phyloP scores from a whole-genome alignment of 35 echinoderm and acorn worm species.

The Chiridota heheva region DNA sequence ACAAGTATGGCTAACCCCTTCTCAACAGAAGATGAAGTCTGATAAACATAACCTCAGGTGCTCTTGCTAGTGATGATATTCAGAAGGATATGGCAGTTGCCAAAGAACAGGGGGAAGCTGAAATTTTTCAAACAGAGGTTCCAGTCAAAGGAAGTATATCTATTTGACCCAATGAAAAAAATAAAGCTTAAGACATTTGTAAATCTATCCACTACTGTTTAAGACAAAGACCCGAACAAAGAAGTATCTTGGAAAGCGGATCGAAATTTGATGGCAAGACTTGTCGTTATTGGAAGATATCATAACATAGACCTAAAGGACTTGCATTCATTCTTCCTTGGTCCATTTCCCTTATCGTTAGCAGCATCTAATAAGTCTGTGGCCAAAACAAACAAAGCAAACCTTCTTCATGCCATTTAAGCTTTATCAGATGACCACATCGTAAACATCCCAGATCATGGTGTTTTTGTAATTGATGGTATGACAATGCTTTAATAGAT shows the following conservation, averaged over 20 bases:
- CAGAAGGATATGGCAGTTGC: slow-evolving; percentile 2
- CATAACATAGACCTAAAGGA: slow-evolving; percentile 37
- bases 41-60: slow-evolving; percentile 32
- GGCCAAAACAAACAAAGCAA: slow-evolving; percentile 54
- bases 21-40: slow-evolving; percentile 13
- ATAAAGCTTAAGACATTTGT: slow-evolving; percentile 59
- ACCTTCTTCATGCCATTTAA: slow-evolving; percentile 41
- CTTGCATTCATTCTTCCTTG: slow-evolving; percentile 24
- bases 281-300: slow-evolving; percentile 40
- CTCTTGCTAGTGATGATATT: slow-evolving; percentile 20
- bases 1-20: slow-evolving; percentile 60
- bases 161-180: slow-evolving; percentile 43
- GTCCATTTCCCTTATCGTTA: slow-evolving; percentile 37
- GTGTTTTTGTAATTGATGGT: slow-evolving; percentile 50
- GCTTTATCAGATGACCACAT: slow-evolving; percentile 10
- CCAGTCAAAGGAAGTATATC: slow-evolving; percentile 24
- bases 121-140: slow-evolving; percentile 19
- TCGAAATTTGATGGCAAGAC: slow-evolving; percentile 50
- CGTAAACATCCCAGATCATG: slow-evolving; percentile 9
- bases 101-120: slow-evolving; percentile 21
- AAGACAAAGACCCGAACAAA: slow-evolving; percentile 43
- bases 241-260: slow-evolving; percentile 44
- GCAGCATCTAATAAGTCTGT: slow-evolving; percentile 13
- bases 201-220: slow-evolving; percentile 21
- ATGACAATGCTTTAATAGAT: slow-evolving; percentile 48